Conservation (phyloP, 64 coral and sea anemone genomes). For the Platygyra sinensis region DNA sequence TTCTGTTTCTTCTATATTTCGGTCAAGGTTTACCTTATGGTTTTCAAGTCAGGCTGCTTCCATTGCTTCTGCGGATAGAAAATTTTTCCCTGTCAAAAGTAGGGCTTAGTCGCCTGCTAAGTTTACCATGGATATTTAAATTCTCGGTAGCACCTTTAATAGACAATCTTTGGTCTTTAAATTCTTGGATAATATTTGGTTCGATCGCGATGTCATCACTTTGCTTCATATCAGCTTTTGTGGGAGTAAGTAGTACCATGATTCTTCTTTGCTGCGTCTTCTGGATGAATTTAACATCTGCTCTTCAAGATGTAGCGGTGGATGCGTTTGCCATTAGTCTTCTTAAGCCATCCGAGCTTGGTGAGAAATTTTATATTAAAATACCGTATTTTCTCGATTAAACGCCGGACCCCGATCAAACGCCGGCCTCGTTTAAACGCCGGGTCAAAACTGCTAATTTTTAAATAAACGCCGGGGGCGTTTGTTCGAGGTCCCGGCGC, state of each 20-base stretch:
- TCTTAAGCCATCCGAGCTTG: slow-evolving; percentile 45
- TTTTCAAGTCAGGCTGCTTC: slow-evolving; percentile 92
- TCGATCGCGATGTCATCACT: slow-evolving; percentile 48
- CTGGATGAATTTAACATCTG: slow-evolving; percentile 72
- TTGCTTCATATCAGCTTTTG: slow-evolving; percentile 53
- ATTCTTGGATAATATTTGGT: slow-evolving; percentile 58
- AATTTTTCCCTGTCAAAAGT: slow-evolving; percentile 79
- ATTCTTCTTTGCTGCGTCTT: slow-evolving; percentile 64
- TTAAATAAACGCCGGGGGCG: slow-evolving; percentile 60
- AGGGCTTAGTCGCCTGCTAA: slow-evolving; percentile 80
- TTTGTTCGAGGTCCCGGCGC: no score
- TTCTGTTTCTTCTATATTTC: slow-evolving; percentile 83
- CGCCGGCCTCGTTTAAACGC: slow-evolving; percentile 46
- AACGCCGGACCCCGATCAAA: no score
- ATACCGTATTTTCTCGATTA: no score
- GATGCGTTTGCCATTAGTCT: slow-evolving; percentile 73
- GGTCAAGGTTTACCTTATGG: slow-evolving; percentile 95
- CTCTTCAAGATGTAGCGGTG: slow-evolving; percentile 89
- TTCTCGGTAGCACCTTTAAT: slow-evolving; percentile 66
- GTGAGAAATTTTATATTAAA: no score
- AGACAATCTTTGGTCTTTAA: slow-evolving; percentile 48
- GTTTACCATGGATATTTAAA: slow-evolving; percentile 97
- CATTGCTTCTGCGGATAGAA: slow-evolving; percentile 72
- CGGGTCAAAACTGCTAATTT: slow-evolving; percentile 65
- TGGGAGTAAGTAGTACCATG: slow-evolving; percentile 40